Evolutionary conservation across 2,888 invertebrate species (phyloP), one percentile per base, ranked within the genome.

Genomic region (Stenodema calcarata): DNA sequence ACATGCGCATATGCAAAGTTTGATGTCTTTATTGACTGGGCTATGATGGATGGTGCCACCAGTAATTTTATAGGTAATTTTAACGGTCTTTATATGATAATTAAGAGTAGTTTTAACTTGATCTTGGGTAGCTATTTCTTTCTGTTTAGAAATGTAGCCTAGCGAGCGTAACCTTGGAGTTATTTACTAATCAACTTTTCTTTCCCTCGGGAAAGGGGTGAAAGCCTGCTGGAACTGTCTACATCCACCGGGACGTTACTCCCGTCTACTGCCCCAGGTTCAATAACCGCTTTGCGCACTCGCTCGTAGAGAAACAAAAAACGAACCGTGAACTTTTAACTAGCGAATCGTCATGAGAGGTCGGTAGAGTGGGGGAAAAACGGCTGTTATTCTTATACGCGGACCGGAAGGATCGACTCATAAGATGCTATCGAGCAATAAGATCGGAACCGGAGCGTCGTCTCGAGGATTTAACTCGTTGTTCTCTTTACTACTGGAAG

Each of bases 321-420:
- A 44, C 80, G 80, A 80, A 80, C 80, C 80, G 80, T 50, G 80
- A 80, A 80, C 80, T 80, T 80, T 80, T 80, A 80, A 80, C 80
- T 80, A 80, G 80, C 50, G 47, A n/a, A 80, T 80, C 47, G 50
- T 50, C 50, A 80, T 30, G 78, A 42, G 18, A 42, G 6, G 12
- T 42, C 11, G 42, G 42, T 1, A n/a, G 23, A 18, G 78, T 12
- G 42, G 23, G 23, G 42, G 35, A 35, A 27, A 78, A 12, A 18
- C 6, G 78, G 44, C 9, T 78, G 41, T 44, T 78, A 78, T 78
- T 78, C 42, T 78, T 78, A 78, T 11, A 42, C 1, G n/a, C 42
- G 42, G 18, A 78, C 78, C n/a, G 42, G 78, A 78, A 78, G 78
- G 23, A 41, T 27, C 78, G 42, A 44, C 35, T 78, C 78, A 44